phyloP scores from a whole-genome alignment of 2,113 vertebrate species.

The Poeciliopsis prolifica region DNA sequence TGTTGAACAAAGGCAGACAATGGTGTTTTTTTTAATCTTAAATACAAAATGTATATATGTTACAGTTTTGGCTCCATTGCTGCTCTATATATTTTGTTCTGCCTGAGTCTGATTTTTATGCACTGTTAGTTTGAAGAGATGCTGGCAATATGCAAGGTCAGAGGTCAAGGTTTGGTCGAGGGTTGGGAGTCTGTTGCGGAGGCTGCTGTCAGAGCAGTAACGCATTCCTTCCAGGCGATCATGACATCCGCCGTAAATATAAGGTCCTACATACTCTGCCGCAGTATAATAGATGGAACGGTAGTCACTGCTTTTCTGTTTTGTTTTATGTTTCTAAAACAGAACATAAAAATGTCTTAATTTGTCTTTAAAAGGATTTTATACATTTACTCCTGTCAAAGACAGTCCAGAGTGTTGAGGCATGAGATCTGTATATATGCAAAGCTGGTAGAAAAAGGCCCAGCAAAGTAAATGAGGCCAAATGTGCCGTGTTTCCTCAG shows the following conservation, averaged over 20 bases:
- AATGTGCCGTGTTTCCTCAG: background rate
- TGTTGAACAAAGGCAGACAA: no score
- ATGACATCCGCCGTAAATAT: conserved; percentile 13
- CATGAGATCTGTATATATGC: background rate
- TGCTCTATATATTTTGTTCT: no score
- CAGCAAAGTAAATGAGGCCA: background rate
- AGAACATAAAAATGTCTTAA: background rate
- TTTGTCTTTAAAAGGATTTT: background rate
- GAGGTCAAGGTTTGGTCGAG: conserved; percentile 40
- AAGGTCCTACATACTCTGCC: background rate
- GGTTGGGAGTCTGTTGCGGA: background rate
- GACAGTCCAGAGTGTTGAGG: background rate
- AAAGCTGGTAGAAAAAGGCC: background rate
- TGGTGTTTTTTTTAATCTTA: no score
- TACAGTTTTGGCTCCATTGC: no score
- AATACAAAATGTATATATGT: no score
- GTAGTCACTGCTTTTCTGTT: background rate
- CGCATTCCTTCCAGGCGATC: conserved; percentile 14
- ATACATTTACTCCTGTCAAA: background rate
- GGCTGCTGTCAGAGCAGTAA: conserved; percentile 36
- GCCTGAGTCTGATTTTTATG: background rate
- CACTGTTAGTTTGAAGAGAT: conserved; percentile 28
- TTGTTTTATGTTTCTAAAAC: no score
- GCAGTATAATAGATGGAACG: conserved; percentile 1
- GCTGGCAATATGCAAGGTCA: conserved; percentile 49